phyloP scores from a whole-genome alignment of 2,888 invertebrate genomes.

The Bombyx huttoni region DNA sequence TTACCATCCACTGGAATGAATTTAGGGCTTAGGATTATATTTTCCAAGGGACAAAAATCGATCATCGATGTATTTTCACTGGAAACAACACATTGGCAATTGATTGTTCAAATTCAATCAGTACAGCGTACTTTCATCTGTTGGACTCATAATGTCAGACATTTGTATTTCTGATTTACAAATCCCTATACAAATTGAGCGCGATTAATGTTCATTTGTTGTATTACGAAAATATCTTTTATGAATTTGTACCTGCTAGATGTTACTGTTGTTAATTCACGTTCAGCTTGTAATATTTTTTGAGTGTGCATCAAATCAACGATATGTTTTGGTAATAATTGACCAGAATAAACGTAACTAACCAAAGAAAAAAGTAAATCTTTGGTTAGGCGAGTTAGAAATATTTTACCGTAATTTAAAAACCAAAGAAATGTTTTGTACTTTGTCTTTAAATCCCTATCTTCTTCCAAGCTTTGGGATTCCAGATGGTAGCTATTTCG shows the following conservation, averaged over 20 bases:
- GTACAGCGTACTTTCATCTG: too few species aligned
- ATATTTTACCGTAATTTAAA: slow-evolving; percentile 39
- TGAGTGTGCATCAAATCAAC: slow-evolving; percentile 36
- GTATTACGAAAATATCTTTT: slow-evolving; percentile 9
- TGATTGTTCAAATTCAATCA: background rate
- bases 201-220: background rate
- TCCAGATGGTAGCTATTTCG: slow-evolving; percentile 4
- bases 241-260: slow-evolving; percentile 35
- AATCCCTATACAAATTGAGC: background rate
- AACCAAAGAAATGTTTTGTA: slow-evolving; percentile 49
- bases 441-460: slow-evolving; percentile 19
- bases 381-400: slow-evolving; percentile 33
- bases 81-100: background rate
- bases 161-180: too few species aligned
- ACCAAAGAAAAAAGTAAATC: slow-evolving; percentile 33
- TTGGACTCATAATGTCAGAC: too few species aligned
- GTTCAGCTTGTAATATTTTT: slow-evolving; percentile 24
- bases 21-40: background rate
- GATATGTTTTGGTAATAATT: slow-evolving; percentile 37
- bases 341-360: slow-evolving; percentile 29
- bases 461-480: background rate
- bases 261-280: slow-evolving; percentile 25
- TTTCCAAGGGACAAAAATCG: background rate
- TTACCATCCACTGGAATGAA: background rate
- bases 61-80: background rate